A percentile compares a stretch with the other conserved stretches of the same genome.
These are phyloP conservation scores for Camptogramma bilineatum DNA, from an alignment of 2,888 invertebrate species.

Conservation along the genomic window DNA sequence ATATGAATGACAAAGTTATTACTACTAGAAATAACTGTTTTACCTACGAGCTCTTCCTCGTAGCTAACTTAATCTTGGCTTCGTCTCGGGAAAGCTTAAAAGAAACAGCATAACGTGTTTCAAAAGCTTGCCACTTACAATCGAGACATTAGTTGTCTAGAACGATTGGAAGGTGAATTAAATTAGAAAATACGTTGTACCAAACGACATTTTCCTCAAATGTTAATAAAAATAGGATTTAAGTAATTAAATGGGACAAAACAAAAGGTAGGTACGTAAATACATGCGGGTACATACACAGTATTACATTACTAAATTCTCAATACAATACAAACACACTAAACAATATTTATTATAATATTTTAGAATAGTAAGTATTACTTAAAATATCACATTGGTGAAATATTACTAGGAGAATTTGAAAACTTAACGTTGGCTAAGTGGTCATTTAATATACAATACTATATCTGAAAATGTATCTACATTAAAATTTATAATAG, in stretches of 20 bases:
- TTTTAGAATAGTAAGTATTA: slow-evolving; percentile 51
- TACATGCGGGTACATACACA: slow-evolving; percentile 9
- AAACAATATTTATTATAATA: slow-evolving; percentile 32
- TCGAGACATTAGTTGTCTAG: not conserved
- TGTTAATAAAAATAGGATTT: not conserved
- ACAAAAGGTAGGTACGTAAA: not conserved
- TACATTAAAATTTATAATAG: slow-evolving; percentile 9
- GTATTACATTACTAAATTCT: slow-evolving; percentile 17
- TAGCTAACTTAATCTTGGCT: not conserved
- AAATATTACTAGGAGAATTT: slow-evolving; percentile 59
- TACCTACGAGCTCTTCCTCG: not conserved
- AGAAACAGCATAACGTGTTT: not conserved
- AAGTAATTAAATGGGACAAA: not conserved
- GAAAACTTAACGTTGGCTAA: slow-evolving; percentile 40
- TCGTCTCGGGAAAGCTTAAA: not conserved
- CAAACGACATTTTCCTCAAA: not conserved
- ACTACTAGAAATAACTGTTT: not conserved
- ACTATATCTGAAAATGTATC: slow-evolving; percentile 5
- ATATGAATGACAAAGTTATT: not conserved
- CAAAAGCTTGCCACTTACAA: not conserved
- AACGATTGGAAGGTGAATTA: not conserved
- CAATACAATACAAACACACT: slow-evolving; percentile 17
- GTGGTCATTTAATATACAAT: slow-evolving; percentile 35
- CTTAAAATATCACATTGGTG: slow-evolving; percentile 78
- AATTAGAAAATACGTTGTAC: not conserved